Conservation (phyloP, 2,888 invertebrate species). For the Allophyes oxyacanthae region DNA sequence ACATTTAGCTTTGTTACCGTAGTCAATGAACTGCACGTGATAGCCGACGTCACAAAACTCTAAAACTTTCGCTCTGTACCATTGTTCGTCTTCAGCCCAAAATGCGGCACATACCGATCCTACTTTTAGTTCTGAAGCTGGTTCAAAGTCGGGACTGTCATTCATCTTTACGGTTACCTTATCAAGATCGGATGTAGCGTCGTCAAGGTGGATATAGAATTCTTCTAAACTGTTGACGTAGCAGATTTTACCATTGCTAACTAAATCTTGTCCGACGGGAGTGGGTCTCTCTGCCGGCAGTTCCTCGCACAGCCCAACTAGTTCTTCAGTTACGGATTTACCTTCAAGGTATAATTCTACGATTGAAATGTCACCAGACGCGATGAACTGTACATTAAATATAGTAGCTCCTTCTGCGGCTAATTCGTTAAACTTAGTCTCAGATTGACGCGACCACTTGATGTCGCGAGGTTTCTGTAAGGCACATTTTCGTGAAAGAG, state of each 20-base stretch:
- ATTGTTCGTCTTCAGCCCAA: conserved; percentile 91
- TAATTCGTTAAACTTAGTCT: conserved; percentile 91
- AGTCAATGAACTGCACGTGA: conserved; percentile 91
- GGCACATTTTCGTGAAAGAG: conserved; percentile 90
- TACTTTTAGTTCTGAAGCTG: conserved; percentile 86
- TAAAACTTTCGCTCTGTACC: conserved; percentile 91
- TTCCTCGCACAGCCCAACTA: conserved; percentile 87
- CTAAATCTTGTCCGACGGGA: conserved; percentile 80
- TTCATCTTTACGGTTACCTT: conserved; percentile 89
- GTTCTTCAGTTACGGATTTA: conserved; percentile 90
- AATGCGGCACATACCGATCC: conserved; percentile 91
- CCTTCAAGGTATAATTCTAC: conserved; percentile 91
- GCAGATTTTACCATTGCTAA: conserved; percentile 90
- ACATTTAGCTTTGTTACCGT: conserved; percentile 91
- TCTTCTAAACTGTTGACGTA: conserved; percentile 92
- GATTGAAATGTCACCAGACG: conserved; percentile 91
- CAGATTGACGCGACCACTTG: conserved; percentile 91
- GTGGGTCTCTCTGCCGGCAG: conserved; percentile 77
- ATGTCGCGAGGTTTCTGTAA: conserved; percentile 89
- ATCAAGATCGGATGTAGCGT: conserved; percentile 88
- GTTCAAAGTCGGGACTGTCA: conserved; percentile 85
- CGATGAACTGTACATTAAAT: conserved; percentile 91
- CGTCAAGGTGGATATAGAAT: conserved; percentile 92
- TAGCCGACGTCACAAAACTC: conserved; percentile 88
- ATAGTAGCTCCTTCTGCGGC: conserved; percentile 92